phyloP scores from a whole-genome alignment of 2,113 vertebrate genomes.

The Eretmochelys imbricata region DNA sequence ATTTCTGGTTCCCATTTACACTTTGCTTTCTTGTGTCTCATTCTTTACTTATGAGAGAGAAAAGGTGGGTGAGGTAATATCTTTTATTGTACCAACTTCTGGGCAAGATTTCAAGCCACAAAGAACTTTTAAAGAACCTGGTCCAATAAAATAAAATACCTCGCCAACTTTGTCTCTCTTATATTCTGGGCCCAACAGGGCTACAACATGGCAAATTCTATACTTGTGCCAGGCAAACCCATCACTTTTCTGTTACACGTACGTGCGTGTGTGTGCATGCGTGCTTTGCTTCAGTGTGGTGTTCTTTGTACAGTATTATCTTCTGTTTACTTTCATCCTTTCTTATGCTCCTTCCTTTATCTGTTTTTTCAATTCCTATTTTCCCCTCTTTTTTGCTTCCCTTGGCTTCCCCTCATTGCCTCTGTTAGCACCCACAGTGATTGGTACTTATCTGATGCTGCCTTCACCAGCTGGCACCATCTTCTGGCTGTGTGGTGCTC shows the following conservation, averaged over 20 bases:
- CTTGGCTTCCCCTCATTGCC: accelerated
- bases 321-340: background rate
- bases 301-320: background rate
- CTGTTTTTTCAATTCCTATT: background rate
- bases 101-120: background rate
- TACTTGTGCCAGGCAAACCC: accelerated
- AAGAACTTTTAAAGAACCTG: background rate
- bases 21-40: background rate
- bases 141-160: too few species aligned
- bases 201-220: background rate
- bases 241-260: background rate
- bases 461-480: background rate
- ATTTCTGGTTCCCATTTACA: background rate
- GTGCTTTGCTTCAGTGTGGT: background rate
- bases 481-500: background rate
- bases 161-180: background rate
- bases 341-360: background rate
- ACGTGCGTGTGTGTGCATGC: accelerated
- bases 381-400: background rate
- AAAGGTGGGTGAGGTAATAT: too few species aligned
- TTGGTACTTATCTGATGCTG: background rate
- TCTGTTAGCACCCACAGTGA: background rate
- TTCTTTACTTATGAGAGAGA: background rate
- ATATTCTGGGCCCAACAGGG: background rate
- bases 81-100: too few species aligned